These are phyloP conservation scores for Melanchra persicariae DNA, from an alignment of 2,888 invertebrate species.

Conservation along the genomic window DNA sequence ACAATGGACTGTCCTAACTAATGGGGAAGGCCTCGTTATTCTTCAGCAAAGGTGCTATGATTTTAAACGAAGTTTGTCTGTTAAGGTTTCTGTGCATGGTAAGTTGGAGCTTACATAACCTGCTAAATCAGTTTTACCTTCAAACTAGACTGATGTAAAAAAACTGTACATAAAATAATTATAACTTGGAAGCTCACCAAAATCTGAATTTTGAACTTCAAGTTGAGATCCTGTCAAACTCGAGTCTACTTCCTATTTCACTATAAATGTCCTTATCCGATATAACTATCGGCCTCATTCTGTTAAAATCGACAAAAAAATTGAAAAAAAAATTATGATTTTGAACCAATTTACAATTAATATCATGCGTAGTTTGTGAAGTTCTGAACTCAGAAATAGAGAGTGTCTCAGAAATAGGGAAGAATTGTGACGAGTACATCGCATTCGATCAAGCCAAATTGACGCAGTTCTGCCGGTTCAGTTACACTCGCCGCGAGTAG, in stretches of 20 bases:
- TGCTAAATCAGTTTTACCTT: not conserved
- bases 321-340: no score
- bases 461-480: not conserved
- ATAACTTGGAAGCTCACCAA: not conserved
- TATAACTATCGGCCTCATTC: no score
- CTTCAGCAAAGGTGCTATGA: constrained; percentile 47
- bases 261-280: no score
- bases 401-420: not conserved
- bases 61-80: constrained; percentile 52
- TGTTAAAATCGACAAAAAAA: no score
- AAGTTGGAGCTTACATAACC: not conserved
- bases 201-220: no score
- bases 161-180: not conserved
- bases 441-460: not conserved
- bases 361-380: no score
- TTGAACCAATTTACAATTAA: no score
- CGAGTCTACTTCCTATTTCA: no score
- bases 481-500: not conserved
- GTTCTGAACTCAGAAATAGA: not conserved
- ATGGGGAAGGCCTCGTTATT: constrained; percentile 68
- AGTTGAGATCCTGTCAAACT: no score
- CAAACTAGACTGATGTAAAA: not conserved
- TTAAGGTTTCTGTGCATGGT: not conserved
- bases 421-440: not conserved
- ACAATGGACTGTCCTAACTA: constrained; percentile 66